Base-by-base conservation (phyloP, 2,113 vertebrate species). In the Macroglossus sobrinus region DNA sequence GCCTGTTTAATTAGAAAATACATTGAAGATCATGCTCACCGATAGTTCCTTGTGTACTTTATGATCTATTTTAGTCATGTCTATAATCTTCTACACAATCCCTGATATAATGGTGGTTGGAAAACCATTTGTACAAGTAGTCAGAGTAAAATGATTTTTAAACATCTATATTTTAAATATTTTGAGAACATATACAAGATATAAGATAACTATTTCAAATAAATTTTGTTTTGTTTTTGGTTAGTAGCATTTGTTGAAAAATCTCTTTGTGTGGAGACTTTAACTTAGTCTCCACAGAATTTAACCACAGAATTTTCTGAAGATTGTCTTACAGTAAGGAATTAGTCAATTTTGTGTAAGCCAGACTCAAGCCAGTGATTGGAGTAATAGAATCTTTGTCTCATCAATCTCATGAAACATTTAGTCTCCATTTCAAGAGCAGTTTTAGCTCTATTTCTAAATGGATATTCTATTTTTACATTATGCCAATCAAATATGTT, bases 381-480 rank as follows among this genome's bases (percentile, higher is more conserved):
- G 79, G 63, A 94, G 97, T 95, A 94, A 89, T 93, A 96, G 89
- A 96, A 96, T 80, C 81, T 93, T 93, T 96, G 82, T 96, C 91
- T 97, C 96, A 94, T 97, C 97, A 97, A 89, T 97, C 94, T 96
- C 78, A 89, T 94, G 95, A 97, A 96, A 92, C 91, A 96, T 97
- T 97, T 97, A 97, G 93, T 96, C 30, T 22, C 81, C 69, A 76
- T 97, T 97, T 95, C 84, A 91, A 97, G 84, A 97, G 66, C n/a
- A 93, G 92, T 96, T 96, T 97, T 96, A 97, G 94, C 71, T 93
- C 94, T 96, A 90, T 97, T 97, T 97, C 96, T 97, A 92, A 97
- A 97, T 91, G 79, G 94, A 91, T 85, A 89, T 97, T 97, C 97
- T 98, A 97, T 98, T 97, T 97, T 97, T 97, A 93, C 93, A 94